Evolutionary conservation across 1,140 invertebrate species (phyloP), one percentile per base, ranked within the genome.

Genomic region (Teleogryllus occipitalis): DNA sequence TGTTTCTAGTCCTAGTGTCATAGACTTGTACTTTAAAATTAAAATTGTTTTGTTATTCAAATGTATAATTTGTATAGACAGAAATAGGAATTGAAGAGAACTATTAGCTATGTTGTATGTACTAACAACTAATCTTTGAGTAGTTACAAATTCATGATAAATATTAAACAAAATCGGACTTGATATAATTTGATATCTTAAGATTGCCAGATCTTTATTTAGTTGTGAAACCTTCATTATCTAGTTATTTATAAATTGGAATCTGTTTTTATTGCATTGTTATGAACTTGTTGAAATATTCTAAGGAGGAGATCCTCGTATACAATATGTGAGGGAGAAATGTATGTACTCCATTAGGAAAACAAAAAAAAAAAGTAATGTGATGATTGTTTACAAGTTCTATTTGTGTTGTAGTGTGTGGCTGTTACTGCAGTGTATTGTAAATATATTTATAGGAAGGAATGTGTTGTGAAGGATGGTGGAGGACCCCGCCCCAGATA

Each of bases 21-120:
- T 65, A 65, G 54, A 65, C 54, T 65, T 65, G 18, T 39, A 39
- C 27, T 39, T 39, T 14, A 65, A 65, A 65, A 65, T 65, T 65
- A 65, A 65, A 14, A 65, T 65, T 65, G 54, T 65, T 65, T 65
- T 65, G 54, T 65, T 65, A 65, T 65, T 65, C 54, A 65, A 65
- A 14, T 65, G 54, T 65, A 65, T 65, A 65, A 65, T 65, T 65
- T 65, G 54, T 65, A 65, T 65, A 65, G 54, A 18, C 54, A 65
- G 18, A 65, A 65, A 65, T 65, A 65, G 18, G 54, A 65, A 65
- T 39, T 39, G 27, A 39, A 39, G 27, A 65, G 54, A 65, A 65
- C 54, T 65, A 65, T 65, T 65, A 65, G 54, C 54, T 65, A 39
- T 39, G 54, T 65, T 65, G 18, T 65, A 65, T 18, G 18, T 18